Percentiles rank a stretch among this genome's conserved stretches.
Evolutionary conservation across 2,888 invertebrate genomes (phyloP).

Genomic region (Leptarthrus brevirostris): DNA sequence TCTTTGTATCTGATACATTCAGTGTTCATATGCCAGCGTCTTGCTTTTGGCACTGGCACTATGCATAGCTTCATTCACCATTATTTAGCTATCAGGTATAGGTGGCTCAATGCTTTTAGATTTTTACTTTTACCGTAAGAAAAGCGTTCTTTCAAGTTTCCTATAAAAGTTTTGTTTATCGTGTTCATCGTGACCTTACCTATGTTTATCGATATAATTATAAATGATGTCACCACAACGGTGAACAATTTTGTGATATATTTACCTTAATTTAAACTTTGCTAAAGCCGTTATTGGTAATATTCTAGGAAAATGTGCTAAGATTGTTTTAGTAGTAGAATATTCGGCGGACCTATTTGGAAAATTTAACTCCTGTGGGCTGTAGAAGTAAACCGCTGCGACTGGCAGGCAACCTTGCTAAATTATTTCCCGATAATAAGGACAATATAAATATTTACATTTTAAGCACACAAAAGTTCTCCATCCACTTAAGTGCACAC

Average conservation of each 20-base stretch:
- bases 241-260: background rate
- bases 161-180: slow-evolving; percentile 21
- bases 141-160: slow-evolving; percentile 14
- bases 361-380: too few species aligned
- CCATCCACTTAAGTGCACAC: too few species aligned
- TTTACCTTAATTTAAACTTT: too few species aligned
- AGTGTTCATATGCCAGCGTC: slow-evolving; percentile 25
- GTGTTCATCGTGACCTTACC: slow-evolving; percentile 34
- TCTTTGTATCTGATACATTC: background rate
- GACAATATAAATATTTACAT: too few species aligned
- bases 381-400: too few species aligned
- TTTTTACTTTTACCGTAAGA: background rate
- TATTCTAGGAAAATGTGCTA: too few species aligned
- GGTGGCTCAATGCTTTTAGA: background rate
- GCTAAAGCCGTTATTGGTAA: too few species aligned
- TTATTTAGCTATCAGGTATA: background rate
- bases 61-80: slow-evolving; percentile 1
- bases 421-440: too few species aligned
- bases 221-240: background rate
- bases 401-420: too few species aligned
- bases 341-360: too few species aligned
- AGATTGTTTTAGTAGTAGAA: too few species aligned
- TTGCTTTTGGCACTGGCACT: slow-evolving; percentile 8
- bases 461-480: too few species aligned
- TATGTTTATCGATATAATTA: slow-evolving; percentile 12